Percentiles rank a stretch among this genome's conserved stretches.
Evolutionary conservation across 2,113 vertebrate genomes (phyloP).

Genomic region (Ptyas mucosa): DNA sequence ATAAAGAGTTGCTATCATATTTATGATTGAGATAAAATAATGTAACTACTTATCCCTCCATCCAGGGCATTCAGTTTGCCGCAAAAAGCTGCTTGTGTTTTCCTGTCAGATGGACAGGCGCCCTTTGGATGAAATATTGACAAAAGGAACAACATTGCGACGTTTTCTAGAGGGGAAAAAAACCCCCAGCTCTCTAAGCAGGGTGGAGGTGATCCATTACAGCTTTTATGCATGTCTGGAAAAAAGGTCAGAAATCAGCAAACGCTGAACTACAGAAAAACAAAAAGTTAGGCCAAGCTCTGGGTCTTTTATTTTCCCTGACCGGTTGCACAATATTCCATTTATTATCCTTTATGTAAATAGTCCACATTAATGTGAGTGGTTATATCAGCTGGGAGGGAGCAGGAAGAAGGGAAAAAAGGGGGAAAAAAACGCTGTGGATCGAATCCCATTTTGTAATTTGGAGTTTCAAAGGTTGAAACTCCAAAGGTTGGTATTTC

Average conservation of each 20-base stretch:
- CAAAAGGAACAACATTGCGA: neutral
- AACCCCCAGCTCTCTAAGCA: constrained; percentile 32
- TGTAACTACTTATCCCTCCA: neutral
- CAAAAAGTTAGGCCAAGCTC: constrained; percentile 20
- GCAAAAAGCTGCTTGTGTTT: neutral
- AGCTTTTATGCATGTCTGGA: neutral
- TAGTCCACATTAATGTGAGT: constrained; percentile 8
- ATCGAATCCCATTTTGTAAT: neutral
- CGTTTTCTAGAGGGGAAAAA: constrained; percentile 25
- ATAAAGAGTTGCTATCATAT: neutral
- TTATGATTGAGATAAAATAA: neutral
- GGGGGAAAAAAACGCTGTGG: neutral
- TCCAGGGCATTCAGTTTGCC: neutral
- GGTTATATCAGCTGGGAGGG: neutral
- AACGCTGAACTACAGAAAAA: neutral
- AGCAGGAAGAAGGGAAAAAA: neutral
- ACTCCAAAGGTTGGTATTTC: too few relatives aligned
- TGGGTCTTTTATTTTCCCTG: neutral
- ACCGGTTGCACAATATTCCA: constrained; percentile 11
- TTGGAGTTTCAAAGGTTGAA: neutral
- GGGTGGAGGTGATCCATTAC: constrained; percentile 46
- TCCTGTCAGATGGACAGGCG: neutral
- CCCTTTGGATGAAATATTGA: constrained; percentile 35
- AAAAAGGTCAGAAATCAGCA: constrained; percentile 51
- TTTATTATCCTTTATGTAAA: neutral